phyloP scores from a whole-genome alignment of 1,140 invertebrate species.

The Euglossa dilemma region DNA sequence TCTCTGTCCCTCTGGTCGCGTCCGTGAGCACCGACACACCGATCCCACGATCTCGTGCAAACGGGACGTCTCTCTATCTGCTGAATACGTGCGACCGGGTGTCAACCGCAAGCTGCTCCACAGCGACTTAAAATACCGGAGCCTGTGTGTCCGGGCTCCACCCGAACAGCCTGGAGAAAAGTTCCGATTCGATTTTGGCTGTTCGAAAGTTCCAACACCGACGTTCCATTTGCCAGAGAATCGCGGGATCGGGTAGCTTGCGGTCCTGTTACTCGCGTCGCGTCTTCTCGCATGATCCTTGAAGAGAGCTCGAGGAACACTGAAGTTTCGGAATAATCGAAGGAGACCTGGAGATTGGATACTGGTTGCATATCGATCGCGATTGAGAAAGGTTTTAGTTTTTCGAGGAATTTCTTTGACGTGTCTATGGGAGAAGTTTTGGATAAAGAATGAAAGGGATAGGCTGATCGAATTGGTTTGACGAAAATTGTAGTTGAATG shows the following conservation, averaged over 20 bases:
- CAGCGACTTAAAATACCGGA: slow-evolving; percentile 13
- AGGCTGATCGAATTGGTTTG: too few relatives aligned
- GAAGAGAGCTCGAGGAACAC: background rate
- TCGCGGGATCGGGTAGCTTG: background rate
- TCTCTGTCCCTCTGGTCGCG: background rate
- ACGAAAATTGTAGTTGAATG: too few relatives aligned
- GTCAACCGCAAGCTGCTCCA: slow-evolving; percentile 23
- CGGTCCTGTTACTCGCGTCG: background rate
- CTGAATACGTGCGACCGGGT: background rate
- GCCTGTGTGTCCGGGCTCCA: background rate
- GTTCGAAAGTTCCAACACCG: slow-evolving; percentile 15
- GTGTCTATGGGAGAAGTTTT: too few relatives aligned
- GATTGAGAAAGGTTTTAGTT: background rate
- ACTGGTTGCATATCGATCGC: background rate
- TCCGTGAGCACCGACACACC: slow-evolving; percentile 18
- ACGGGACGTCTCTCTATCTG: slow-evolving; percentile 12
- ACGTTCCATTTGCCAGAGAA: slow-evolving; percentile 24
- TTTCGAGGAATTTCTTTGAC: too few relatives aligned
- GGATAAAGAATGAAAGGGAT: too few relatives aligned
- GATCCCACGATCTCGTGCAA: slow-evolving; percentile 1
- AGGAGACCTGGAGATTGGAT: background rate
- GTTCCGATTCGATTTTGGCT: slow-evolving; percentile 22
- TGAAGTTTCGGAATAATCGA: background rate
- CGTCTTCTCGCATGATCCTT: background rate
- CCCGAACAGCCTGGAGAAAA: background rate